Conservation (phyloP, 92 coral and sea anemone genomes). For the Galaxea fascicularis region DNA sequence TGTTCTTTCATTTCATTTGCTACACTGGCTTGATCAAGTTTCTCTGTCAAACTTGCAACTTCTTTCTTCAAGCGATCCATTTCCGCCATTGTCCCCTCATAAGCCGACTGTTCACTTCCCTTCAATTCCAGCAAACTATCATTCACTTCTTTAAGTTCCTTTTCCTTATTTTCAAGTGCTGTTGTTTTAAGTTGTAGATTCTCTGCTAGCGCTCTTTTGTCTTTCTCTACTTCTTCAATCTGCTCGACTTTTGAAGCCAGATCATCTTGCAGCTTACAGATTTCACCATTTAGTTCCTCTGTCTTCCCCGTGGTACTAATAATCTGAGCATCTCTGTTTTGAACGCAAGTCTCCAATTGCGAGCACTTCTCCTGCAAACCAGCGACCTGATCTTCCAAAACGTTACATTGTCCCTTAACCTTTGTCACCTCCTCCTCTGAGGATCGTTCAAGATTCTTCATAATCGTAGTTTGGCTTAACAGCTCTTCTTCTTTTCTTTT, state of each 20-base stretch:
- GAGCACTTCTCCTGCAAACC: conserved; percentile 38
- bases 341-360: conserved; percentile 23
- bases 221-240: conserved; percentile 35
- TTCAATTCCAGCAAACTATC: conserved; percentile 31
- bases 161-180: conserved; percentile 64
- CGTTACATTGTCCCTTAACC: conserved; percentile 5
- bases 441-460: conserved; percentile 36
- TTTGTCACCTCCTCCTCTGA: conserved; percentile 6
- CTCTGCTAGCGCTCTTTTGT: conserved; percentile 14
- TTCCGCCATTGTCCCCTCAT: conserved; percentile 8
- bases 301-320: conserved; percentile 17
- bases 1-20: conserved; percentile 43
- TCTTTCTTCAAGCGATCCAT: conserved; percentile 29
- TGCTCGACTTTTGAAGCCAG: conserved; percentile 41
- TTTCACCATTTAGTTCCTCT: conserved; percentile 27
- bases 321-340: conserved; percentile 28
- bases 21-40: conserved; percentile 46
- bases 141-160: conserved; percentile 39
- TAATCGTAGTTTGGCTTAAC: not conserved
- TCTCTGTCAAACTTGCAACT: conserved; percentile 34
- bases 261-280: conserved; percentile 23
- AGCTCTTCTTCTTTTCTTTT: conserved; percentile 38
- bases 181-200: conserved; percentile 41
- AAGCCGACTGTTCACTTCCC: conserved; percentile 13
- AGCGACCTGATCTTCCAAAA: conserved; percentile 16